Base-by-base conservation (phyloP, 2,113 vertebrate genomes). In the Leiothrix lutea region DNA sequence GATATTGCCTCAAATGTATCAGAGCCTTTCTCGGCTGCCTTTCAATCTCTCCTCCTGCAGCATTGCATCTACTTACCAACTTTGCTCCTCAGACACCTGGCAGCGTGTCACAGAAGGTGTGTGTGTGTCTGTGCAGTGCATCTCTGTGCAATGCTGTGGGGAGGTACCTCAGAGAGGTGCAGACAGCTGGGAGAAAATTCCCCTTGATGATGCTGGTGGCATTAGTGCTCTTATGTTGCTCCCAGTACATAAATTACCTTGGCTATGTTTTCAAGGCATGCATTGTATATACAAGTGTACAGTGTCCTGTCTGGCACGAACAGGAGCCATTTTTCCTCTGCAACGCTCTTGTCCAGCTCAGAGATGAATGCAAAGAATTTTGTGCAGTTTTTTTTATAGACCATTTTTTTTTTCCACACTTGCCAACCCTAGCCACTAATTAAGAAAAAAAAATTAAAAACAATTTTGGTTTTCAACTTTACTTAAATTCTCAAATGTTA, bases 131-230 rank as follows among this genome's bases (percentile, higher is more conserved):
- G 40, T 70, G 71, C 33, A 29, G 58, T 5, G 2, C 13, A 45
- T 21, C 45, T 65, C 1, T 0, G 0, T 33, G 60, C 29, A 82
- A 44, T 0, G 1, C 50, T 78, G 33, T 11, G 21, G 31, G 75
- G 33, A 77, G 50, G 35, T 40, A 47, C 50, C 45, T 38, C 23
- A 77, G 64, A 0, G 1, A 74, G 47, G 21, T 67, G 91, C 85
- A 75, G 74, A 56, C 64, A 86, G n/a, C 62, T 44, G 60, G 47
- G 47, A 92, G 33, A 25, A 78, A 83, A 86, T 80, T 92, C 64
- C 51, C 72, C 64, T 86, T 70, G 86, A 58, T 90, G 67, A 38
- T 83, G 66, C 35, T 62, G 45, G 67, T 0, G 5, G 29, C 51
- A 44, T 35, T 66, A 62, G 51, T 6, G 4, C 38, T 28, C 14